Percentiles rank a stretch among this genome's conserved stretches.
These are phyloP conservation scores for Gobio occitaniae DNA, from an alignment of 2,797 vertebrate species.

Conservation along the genomic window DNA sequence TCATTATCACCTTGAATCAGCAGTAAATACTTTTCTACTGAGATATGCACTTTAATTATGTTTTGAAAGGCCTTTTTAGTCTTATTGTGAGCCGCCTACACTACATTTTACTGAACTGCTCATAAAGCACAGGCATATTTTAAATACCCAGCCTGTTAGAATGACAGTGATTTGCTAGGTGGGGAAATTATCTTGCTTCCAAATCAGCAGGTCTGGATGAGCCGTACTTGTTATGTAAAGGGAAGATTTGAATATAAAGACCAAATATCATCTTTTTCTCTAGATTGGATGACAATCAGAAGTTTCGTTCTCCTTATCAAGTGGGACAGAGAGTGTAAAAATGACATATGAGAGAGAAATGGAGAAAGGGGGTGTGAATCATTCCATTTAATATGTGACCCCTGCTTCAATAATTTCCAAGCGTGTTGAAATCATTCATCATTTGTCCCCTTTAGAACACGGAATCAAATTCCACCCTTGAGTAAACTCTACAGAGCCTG, in stretches of 20 bases:
- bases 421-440: constrained; percentile 50
- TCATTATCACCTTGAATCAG: constrained; percentile 24
- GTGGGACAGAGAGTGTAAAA: background rate
- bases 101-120: background rate
- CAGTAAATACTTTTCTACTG: constrained; percentile 20
- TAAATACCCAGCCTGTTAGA: constrained; percentile 17
- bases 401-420: constrained; percentile 44
- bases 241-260: constrained; percentile 25
- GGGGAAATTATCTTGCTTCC: constrained; percentile 17
- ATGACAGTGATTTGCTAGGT: constrained; percentile 12
- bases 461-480: constrained; percentile 58
- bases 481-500: constrained; percentile 36
- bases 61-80: constrained; percentile 22
- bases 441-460: constrained; percentile 48
- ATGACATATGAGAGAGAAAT: background rate
- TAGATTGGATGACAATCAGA: constrained; percentile 13
- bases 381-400: constrained; percentile 45
- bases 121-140: background rate
- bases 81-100: background rate
- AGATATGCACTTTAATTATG: constrained; percentile 25
- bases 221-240: constrained; percentile 15
- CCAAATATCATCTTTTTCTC: background rate
- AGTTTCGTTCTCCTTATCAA: background rate
- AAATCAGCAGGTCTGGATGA: constrained; percentile 8
- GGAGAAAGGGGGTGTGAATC: constrained; percentile 23